Conservation (phyloP, 1,140 invertebrate species). For the Caenorhabditis elegans region WBcel235 BX284603.4:11872001-11872500, state of each 20-base stretch:
- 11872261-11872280: slow-evolving; percentile 5
- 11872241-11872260: background rate
- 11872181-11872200: too few relatives aligned
- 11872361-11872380: background rate
- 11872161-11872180: too few relatives aligned
- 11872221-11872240: slow-evolving; percentile 4
- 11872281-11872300: background rate
- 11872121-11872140: too few relatives aligned
- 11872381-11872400: background rate
- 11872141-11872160: too few relatives aligned
- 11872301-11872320: background rate
- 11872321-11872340: background rate
- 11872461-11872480: background rate
- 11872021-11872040: too few relatives aligned
- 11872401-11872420: slow-evolving; percentile 23
- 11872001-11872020: background rate
- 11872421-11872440: background rate
- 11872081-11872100: too few relatives aligned
- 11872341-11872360: background rate
- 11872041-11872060: too few relatives aligned
- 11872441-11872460: background rate
- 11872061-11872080: too few relatives aligned
- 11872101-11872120: too few relatives aligned
- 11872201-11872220: too few relatives aligned
- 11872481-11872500: background rate